Percentiles rank a stretch among this genome's conserved stretches.
These are phyloP conservation scores for Serranus cabrilla DNA, from an alignment of 2,797 vertebrate species.

Conservation along the genomic window DNA sequence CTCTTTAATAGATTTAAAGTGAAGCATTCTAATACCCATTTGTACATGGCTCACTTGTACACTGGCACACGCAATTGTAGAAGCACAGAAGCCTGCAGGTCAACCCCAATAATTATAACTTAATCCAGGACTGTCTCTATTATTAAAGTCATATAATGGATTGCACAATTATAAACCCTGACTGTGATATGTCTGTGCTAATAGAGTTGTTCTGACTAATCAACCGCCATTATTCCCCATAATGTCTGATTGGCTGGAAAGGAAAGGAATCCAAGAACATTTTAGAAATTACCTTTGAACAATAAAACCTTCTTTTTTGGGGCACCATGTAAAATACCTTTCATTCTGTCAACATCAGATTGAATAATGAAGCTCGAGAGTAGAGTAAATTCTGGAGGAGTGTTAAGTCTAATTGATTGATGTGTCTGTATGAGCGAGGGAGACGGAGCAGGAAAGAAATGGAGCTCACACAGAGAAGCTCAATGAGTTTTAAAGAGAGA, in stretches of 20 bases:
- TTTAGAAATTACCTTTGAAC: conserved; percentile 17
- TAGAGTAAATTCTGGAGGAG: conserved; percentile 57
- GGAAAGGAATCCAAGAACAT: conserved; percentile 5
- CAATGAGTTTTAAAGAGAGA: conserved; percentile 44
- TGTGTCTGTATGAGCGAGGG: conserved; percentile 51
- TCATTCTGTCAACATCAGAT: conserved; percentile 50
- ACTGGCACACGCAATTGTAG: no score
- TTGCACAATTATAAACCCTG: conserved; percentile 11
- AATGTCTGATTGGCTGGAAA: neutral
- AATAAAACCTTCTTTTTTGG: conserved; percentile 35
- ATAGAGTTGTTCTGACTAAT: conserved; percentile 1
- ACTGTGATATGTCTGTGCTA: neutral
- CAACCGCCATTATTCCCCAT: neutral
- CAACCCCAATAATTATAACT: conserved; percentile 2
- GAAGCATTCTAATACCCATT: no score
- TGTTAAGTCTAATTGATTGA: conserved; percentile 71
- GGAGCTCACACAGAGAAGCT: conserved; percentile 61
- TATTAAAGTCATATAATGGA: conserved; percentile 13
- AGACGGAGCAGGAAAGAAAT: conserved; percentile 47
- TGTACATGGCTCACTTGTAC: no score
- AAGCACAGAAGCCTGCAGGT: no score
- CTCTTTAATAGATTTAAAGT: no score
- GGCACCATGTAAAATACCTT: conserved; percentile 41
- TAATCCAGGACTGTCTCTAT: conserved; percentile 7
- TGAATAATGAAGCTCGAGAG: conserved; percentile 61